Conservation (phyloP, 2,888 invertebrate species). For the Macrosiphum euphorbiae region DNA sequence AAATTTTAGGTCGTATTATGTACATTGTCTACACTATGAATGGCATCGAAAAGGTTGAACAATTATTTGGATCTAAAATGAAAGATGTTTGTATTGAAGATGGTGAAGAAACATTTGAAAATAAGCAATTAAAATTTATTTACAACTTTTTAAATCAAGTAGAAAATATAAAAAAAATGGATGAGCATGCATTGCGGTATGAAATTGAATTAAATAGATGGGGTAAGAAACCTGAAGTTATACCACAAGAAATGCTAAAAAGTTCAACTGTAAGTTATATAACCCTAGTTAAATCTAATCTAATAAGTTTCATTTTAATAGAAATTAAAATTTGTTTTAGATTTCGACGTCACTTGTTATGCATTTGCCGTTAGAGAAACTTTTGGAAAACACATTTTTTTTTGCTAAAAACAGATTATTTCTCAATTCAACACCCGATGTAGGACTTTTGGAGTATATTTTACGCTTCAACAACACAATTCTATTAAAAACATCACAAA, state of each 20-base stretch:
- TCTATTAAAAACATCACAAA: conserved; percentile 26
- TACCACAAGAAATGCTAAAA: conserved; percentile 35
- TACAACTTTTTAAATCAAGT: conserved; percentile 39
- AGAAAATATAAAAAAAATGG: conserved; percentile 37
- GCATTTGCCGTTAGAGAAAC: conserved; percentile 33
- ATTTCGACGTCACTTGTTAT: conserved; percentile 44
- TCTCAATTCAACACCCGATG: neutral
- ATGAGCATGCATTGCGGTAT: neutral
- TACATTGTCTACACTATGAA: neutral
- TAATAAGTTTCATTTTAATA: conserved; percentile 2
- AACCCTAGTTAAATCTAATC: neutral
- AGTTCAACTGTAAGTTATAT: conserved; percentile 30
- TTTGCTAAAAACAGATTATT: conserved; percentile 54
- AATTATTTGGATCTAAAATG: conserved; percentile 27
- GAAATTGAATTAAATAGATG: conserved; percentile 47
- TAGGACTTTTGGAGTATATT: conserved; percentile 43
- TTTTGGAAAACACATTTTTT: conserved; percentile 42
- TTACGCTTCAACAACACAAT: conserved; percentile 36
- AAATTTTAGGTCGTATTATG: conserved; percentile 35
- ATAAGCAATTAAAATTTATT: conserved; percentile 45
- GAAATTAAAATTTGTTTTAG: conserved; percentile 30
- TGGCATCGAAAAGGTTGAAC: conserved; percentile 43
- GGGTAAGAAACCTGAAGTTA: conserved; percentile 29
- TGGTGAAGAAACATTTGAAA: conserved; percentile 26
- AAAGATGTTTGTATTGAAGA: neutral